A percentile compares a stretch with the other conserved stretches of the same genome.
These are phyloP conservation scores for Leptobrachium ailaonicum DNA, from an alignment of 2,113 vertebrate genomes.

Conservation along the genomic window DNA sequence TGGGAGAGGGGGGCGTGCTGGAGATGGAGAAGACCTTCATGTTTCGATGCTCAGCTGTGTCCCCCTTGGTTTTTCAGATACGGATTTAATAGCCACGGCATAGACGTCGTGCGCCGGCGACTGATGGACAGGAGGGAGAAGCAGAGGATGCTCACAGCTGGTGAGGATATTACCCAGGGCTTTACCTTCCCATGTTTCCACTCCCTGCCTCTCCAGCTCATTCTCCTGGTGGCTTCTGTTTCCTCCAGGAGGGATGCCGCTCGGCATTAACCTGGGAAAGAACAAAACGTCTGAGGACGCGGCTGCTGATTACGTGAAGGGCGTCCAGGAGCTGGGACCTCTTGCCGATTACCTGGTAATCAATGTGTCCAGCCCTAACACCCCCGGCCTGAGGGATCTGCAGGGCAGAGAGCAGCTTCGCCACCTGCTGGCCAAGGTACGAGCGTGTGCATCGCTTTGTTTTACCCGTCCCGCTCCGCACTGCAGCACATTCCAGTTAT, in stretches of 20 bases:
- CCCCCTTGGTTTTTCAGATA: slow-evolving; percentile 69
- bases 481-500: too few species aligned
- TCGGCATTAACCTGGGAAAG: slow-evolving; percentile 94
- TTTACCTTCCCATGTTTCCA: too few species aligned
- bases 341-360: slow-evolving; percentile 94
- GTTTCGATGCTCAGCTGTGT: not conserved
- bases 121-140: slow-evolving; percentile 70
- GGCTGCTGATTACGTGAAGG: slow-evolving; percentile 79
- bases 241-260: slow-evolving; percentile 78
- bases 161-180: slow-evolving; percentile 58
- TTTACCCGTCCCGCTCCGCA: not conserved
- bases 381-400: slow-evolving; percentile 81
- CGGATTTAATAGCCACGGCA: slow-evolving; percentile 93
- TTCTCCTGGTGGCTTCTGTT: not conserved
- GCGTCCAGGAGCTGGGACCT: slow-evolving; percentile 79
- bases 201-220: not conserved
- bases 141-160: slow-evolving; percentile 74
- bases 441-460: slow-evolving; percentile 1
- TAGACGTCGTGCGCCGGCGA: slow-evolving; percentile 70
- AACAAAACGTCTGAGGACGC: slow-evolving; percentile 86
- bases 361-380: slow-evolving; percentile 95
- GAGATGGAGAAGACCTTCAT: too few species aligned
- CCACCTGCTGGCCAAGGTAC: slow-evolving; percentile 79
- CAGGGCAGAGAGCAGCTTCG: slow-evolving; percentile 82
- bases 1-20: too few species aligned